phyloP scores from a whole-genome alignment of 2,888 invertebrate genomes.

The Conchocele bisecta region DNA sequence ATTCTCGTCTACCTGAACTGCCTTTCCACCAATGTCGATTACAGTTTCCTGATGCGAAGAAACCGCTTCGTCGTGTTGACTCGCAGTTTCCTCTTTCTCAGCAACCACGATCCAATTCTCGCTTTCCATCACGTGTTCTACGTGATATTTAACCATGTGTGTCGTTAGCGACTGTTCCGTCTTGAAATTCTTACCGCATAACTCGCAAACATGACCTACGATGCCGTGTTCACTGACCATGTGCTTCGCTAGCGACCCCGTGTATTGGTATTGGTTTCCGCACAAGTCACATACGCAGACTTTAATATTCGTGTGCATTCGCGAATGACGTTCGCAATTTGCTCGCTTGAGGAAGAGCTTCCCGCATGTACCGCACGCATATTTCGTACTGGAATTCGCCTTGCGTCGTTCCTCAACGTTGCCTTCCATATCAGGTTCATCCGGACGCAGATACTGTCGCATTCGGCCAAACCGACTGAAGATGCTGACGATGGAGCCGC shows the following conservation, averaged over 20 bases:
- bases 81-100: no score
- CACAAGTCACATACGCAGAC: constrained; percentile 41
- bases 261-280: constrained; percentile 43
- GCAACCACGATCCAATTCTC: no score
- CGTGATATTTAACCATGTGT: constrained; percentile 39
- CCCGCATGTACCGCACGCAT: constrained; percentile 59
- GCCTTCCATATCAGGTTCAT: constrained; percentile 42
- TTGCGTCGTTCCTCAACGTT: constrained; percentile 10
- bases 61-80: no score
- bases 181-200: constrained; percentile 50
- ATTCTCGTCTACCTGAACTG: no score
- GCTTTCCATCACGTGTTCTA: no score
- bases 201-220: constrained; percentile 37
- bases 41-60: no score
- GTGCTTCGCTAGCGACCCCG: constrained; percentile 51
- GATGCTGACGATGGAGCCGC: constrained; percentile 52
- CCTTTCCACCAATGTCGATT: no score
- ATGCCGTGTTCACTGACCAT: constrained; percentile 50
- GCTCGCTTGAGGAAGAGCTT: constrained; percentile 55
- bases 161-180: constrained; percentile 43
- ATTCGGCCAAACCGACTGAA: constrained; percentile 47
- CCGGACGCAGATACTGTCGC: constrained; percentile 33
- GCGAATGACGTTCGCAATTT: constrained; percentile 55
- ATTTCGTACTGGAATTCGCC: constrained; percentile 39
- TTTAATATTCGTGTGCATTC: constrained; percentile 46